Evolutionary conservation across 2,113 vertebrate species (phyloP), one percentile per base, ranked within the genome.

Genomic region (Triplophysa tibetana): DNA sequence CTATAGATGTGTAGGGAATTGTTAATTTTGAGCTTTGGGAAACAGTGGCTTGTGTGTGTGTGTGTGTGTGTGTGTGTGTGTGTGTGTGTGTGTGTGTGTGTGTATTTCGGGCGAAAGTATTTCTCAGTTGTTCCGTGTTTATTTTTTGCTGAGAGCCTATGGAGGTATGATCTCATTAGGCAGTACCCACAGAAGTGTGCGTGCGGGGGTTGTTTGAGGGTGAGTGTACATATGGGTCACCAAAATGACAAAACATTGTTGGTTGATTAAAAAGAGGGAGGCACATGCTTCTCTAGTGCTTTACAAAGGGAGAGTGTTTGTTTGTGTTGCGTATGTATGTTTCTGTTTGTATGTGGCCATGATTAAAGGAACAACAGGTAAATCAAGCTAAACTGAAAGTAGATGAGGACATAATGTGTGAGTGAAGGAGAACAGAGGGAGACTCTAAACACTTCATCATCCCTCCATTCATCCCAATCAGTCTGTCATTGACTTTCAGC

Each of bases 111-210:
- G 16, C 23, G 2, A 11, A 62, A 62, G 38, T 45, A 63, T 63
- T 82, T 24, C 52, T 73, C n/a, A 45, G 23, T 77, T 24, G 58
- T n/a, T 72, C 14, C 56, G 58, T 84, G 52, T 81, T 63, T 74
- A 68, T 58, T 74, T 56, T 64, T 29, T 61, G 60, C 54, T 61
- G 70, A n/a, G 65, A 54, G 63, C 58, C 75, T 77, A 62, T 50
- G 62, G 52, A 74, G 79, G 69, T 60, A 75, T 70, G 76, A 77
- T 74, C 73, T 84, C 65, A 81, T 81, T 81, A 70, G 63, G 65
- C 24, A 81, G 63, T 61, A 62, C 75, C 63, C 38, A 26, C 70
- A 81, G 43, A 67, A 52, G 9, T 58, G 54, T 52, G 50, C 60
- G 64, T 65, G 70, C 52, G 56, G 33, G 33, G 33, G 33, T 4